Conservation (phyloP, 2,888 invertebrate species). For the Dasypolia templi region DNA sequence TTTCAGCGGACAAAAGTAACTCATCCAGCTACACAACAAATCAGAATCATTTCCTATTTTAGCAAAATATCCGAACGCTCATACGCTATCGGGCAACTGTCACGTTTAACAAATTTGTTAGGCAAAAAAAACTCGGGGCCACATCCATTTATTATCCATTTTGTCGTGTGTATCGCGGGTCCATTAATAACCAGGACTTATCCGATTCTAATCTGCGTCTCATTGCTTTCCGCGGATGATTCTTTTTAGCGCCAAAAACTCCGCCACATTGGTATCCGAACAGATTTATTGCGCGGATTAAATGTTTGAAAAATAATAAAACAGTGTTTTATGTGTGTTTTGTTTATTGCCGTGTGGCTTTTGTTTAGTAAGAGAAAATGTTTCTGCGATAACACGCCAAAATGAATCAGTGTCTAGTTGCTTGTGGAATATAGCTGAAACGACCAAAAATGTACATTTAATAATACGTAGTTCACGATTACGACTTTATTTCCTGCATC, state of each 20-base stretch:
- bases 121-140: constrained; percentile 71
- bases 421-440: neutral
- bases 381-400: neutral
- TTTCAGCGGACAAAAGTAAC: constrained; percentile 13
- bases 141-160: constrained; percentile 86
- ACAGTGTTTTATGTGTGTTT: constrained; percentile 54
- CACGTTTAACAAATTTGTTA: constrained; percentile 67
- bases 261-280: constrained; percentile 82
- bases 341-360: constrained; percentile 43
- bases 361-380: constrained; percentile 28
- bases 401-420: too few relatives aligned
- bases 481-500: neutral
- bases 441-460: too few relatives aligned
- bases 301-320: constrained; percentile 69
- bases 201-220: constrained; percentile 88
- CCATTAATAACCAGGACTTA: constrained; percentile 89
- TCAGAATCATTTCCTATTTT: constrained; percentile 39
- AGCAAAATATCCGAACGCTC: constrained; percentile 56
- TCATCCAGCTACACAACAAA: constrained; percentile 34
- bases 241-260: constrained; percentile 87
- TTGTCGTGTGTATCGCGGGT: constrained; percentile 86
- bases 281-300: constrained; percentile 89
- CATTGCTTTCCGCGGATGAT: constrained; percentile 89
- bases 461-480: neutral
- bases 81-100: constrained; percentile 65